Base-by-base conservation (phyloP, 2,113 vertebrate species). In the Trematocara stigmaticum region DNA sequence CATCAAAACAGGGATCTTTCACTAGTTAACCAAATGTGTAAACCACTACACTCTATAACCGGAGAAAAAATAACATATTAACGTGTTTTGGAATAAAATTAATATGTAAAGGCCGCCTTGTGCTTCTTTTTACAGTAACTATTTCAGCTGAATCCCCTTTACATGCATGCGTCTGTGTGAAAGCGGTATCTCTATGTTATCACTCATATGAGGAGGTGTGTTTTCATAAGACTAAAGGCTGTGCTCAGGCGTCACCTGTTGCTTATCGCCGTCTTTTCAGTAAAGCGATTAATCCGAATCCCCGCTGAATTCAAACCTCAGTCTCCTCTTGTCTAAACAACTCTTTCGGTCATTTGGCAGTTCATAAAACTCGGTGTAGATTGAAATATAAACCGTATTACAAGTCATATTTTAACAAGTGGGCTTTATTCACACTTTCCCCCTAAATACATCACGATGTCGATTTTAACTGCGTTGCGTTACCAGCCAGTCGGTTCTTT, bases 391-490 rank as follows among this genome's bases (percentile, higher is more conserved):
- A 93, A 87, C 82, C 47, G 23, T 40, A 84, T 82, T 66, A 85
- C 26, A 84, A 38, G 84, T 83, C 57, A 85, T 81, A 88, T 79
- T 74, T 83, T 13, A 89, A 83, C 89, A 82, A 85, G 69, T 76
- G 86, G 31, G 64, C 71, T 29, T 47, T 34, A 71, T 71, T 79
- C 61, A 51, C 59, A 53, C 45, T 80, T 15, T 56, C 38, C 12
- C 47, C 29, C 51, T 86, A 80, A 85, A 88, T 82, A 83, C 71
- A 82, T 90, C 53, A 38, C 81, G 78, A 90, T 88, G 91, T 90
- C 89, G 86, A 87, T 89, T 88, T 92, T 78, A 84, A 86, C 91
- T 82, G 71, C 66, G 78, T 93, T 93, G 91, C 90, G 66, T 91
- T 92, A 91, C 88, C 47, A 82, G 69, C 81, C 74, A 4, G 45